Evolutionary conservation across 30 jellyfish, hydroid and myxozoan genomes (phyloP).

Genomic region (Morbakka virulenta): DNA sequence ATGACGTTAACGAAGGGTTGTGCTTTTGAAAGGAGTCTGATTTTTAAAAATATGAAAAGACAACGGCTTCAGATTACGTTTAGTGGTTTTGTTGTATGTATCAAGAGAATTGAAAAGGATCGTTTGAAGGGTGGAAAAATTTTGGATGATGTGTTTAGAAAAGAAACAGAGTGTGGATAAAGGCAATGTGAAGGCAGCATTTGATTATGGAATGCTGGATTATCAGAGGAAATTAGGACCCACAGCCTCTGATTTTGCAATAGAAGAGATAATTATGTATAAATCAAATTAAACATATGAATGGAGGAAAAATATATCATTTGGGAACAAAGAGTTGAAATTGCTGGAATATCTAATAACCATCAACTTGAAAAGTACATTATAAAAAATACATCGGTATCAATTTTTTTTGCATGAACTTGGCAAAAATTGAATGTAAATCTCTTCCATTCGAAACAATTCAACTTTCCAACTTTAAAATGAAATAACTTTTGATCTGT

Average conservation of each 20-base stretch:
- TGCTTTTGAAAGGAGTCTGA: background rate
- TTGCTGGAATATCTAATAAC: slow-evolving; percentile 12
- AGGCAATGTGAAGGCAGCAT: slow-evolving; percentile 18
- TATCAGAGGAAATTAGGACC: slow-evolving; percentile 1
- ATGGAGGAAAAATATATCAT: background rate
- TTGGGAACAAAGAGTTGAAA: background rate
- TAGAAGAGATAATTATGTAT: slow-evolving; percentile 35
- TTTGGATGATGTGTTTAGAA: background rate
- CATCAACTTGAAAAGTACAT: background rate
- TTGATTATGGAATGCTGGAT: slow-evolving; percentile 45
- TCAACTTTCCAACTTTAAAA: too few relatives aligned
- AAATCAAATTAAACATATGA: too few relatives aligned
- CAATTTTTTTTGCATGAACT: too few relatives aligned
- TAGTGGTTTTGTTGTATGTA: slow-evolving; percentile 35
- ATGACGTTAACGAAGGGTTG: background rate
- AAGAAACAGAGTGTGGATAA: slow-evolving; percentile 34
- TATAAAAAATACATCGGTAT: too few relatives aligned
- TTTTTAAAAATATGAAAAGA: slow-evolving; percentile 7
- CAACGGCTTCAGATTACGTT: slow-evolving; percentile 18
- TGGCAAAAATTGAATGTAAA: too few relatives aligned
- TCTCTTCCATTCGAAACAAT: too few relatives aligned
- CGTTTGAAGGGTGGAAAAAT: slow-evolving; percentile 42
- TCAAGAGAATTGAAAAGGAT: slow-evolving; percentile 33
- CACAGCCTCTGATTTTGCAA: slow-evolving; percentile 27
- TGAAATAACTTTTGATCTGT: too few relatives aligned